phyloP scores from a whole-genome alignment of 2,797 vertebrate genomes.

The Aldrovandia affinis region DNA sequence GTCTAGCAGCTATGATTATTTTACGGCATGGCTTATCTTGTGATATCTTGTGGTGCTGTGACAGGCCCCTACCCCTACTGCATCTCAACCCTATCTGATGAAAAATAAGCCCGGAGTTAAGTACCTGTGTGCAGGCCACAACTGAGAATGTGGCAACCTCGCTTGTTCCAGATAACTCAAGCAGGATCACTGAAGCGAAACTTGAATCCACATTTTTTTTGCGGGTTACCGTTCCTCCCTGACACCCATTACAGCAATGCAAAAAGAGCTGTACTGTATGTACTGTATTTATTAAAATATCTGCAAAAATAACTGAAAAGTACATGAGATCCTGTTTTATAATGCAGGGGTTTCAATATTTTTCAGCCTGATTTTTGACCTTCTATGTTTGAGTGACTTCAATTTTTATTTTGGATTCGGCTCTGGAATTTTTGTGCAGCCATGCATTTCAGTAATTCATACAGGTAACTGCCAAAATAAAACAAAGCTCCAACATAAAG shows the following conservation, averaged over 20 bases:
- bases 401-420: too few species aligned
- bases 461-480: too few species aligned
- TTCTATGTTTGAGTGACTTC: too few species aligned
- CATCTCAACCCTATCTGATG: background rate
- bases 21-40: conserved; percentile 24
- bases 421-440: background rate
- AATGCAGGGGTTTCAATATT: too few species aligned
- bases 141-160: background rate
- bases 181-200: background rate
- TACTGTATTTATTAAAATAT: background rate
- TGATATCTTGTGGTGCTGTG: conserved; percentile 37
- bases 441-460: too few species aligned
- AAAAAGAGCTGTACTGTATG: conserved; percentile 7
- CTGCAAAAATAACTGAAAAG: conserved; percentile 20
- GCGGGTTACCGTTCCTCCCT: background rate
- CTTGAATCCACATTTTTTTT: conserved; percentile 25
- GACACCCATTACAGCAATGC: background rate
- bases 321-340: background rate
- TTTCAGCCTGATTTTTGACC: too few species aligned
- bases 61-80: conserved; percentile 34
- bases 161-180: background rate
- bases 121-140: background rate
- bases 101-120: background rate
- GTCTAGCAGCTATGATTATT: too few species aligned
- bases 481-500: too few species aligned